Base-by-base conservation (phyloP, 2,113 vertebrate species). In the Neogale vison region DNA sequence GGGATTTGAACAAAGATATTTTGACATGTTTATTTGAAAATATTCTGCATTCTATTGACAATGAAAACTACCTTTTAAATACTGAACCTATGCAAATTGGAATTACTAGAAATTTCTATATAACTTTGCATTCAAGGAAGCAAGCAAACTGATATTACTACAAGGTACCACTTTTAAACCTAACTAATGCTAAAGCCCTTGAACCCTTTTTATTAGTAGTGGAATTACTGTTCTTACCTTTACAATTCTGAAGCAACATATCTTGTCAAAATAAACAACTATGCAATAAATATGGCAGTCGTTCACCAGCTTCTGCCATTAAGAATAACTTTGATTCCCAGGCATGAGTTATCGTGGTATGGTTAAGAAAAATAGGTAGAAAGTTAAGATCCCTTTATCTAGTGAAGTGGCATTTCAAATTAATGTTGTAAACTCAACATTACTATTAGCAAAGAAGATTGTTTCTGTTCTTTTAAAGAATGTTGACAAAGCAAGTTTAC, bases 401-500 rank as follows among this genome's bases (percentile, higher is more conserved):
- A 36, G 3, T 57, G 23, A 93, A 90, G 57, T 11, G 4, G 3
- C 14, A 55, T 69, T 92, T 77, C 93, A 77, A 47, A 71, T 65
- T 89, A 63, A 65, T 81, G 29, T 31, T 42, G 47, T 52, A 72
- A 92, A 71, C 8, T 82, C 45, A 94, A 45, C 88, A 94, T 90
- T 90, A 45, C 39, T 59, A 15, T 36, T 85, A 72, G 65, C 50
- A 79, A 91, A 81, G 9, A 6, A 1, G 29, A 10, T 36, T 55
- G 0, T 13, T 50, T 14, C 9, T n/a, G 7, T 9, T 57, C 11
- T 74, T 10, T 77, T 97, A 88, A 90, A 61, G 52, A 90, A 42
- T 8, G 11, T 84, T 86, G 11, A 47, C 94, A 96, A 88, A 95
- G 45, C 15, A 76, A 69, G 71, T 52, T 97, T 97, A 89, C 5